phyloP scores from a whole-genome alignment of 1,140 invertebrate species.

The Venustaconcha ellipsiformis region DNA sequence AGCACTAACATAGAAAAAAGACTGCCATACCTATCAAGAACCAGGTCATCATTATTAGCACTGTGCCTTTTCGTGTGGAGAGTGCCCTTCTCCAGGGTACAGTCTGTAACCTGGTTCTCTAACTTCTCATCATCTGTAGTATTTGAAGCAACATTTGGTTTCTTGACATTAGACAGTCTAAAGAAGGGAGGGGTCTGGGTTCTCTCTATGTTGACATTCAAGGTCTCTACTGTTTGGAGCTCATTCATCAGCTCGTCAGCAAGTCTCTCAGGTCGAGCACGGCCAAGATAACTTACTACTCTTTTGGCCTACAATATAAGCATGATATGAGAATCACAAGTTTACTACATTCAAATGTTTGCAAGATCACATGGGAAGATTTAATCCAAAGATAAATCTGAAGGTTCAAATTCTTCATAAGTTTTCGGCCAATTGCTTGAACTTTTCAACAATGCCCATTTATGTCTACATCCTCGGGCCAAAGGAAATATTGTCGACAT shows the following conservation, averaged over 20 bases:
- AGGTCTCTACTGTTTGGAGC: constrained; percentile 94
- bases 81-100: constrained; percentile 77
- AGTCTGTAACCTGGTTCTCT: constrained; percentile 42
- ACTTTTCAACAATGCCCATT: no score
- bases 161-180: constrained; percentile 80
- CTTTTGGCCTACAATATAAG: constrained; percentile 83
- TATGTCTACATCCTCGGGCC: no score
- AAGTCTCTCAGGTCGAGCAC: constrained; percentile 89
- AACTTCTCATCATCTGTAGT: constrained; percentile 63
- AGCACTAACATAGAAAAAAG: no score
- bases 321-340: neutral
- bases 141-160: constrained; percentile 38
- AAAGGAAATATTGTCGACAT: no score
- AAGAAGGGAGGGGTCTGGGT: constrained; percentile 99
- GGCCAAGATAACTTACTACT: constrained; percentile 91
- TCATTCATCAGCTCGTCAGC: constrained; percentile 98
- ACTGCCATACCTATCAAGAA: no score
- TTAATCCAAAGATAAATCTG: no score
- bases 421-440: no score
- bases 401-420: no score
- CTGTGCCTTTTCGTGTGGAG: constrained; percentile 97
- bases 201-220: constrained; percentile 94
- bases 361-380: no score
- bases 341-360: no score
- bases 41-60: constrained; percentile 79